Percentiles rank a stretch among this genome's conserved stretches.
phyloP scores from a whole-genome alignment of 2,797 vertebrate genomes.

The Ptychobarbus kaznakovi region DNA sequence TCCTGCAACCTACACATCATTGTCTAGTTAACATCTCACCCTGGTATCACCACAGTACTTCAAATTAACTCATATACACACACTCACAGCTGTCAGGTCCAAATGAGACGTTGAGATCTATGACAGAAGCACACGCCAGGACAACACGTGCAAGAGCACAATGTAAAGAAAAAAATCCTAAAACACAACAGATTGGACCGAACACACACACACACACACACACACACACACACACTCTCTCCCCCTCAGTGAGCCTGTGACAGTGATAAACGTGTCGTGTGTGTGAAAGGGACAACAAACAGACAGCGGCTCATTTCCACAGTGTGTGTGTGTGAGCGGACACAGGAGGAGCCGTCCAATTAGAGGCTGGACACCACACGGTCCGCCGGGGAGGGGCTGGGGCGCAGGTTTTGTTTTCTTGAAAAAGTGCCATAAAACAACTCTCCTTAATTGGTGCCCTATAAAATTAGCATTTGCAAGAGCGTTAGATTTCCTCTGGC shows the following conservation, averaged over 20 bases:
- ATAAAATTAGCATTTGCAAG: constrained; percentile 86
- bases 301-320: constrained; percentile 48
- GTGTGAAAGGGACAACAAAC: constrained; percentile 53
- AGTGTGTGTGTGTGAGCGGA: constrained; percentile 11
- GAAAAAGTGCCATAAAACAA: constrained; percentile 80
- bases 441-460: constrained; percentile 81
- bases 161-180: constrained; percentile 29
- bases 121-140: constrained; percentile 34
- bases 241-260: constrained; percentile 68
- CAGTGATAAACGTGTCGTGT: constrained; percentile 61
- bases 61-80: background rate
- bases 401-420: constrained; percentile 75
- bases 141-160: constrained; percentile 19
- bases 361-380: constrained; percentile 49
- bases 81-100: constrained; percentile 20
- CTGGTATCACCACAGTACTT: background rate
- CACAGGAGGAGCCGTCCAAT: constrained; percentile 48
- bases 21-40: constrained; percentile 37
- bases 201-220: constrained; percentile 8
- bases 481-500: constrained; percentile 79
- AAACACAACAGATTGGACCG: constrained; percentile 32
- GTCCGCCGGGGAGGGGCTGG: constrained; percentile 21
- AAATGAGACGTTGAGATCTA: constrained; percentile 7
- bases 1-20: constrained; percentile 19
- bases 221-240: constrained; percentile 14